A percentile compares a stretch with the other conserved stretches of the same genome.
phyloP scores from a whole-genome alignment of 2,113 vertebrate genomes.

The Hemiscyllium ocellatum region DNA sequence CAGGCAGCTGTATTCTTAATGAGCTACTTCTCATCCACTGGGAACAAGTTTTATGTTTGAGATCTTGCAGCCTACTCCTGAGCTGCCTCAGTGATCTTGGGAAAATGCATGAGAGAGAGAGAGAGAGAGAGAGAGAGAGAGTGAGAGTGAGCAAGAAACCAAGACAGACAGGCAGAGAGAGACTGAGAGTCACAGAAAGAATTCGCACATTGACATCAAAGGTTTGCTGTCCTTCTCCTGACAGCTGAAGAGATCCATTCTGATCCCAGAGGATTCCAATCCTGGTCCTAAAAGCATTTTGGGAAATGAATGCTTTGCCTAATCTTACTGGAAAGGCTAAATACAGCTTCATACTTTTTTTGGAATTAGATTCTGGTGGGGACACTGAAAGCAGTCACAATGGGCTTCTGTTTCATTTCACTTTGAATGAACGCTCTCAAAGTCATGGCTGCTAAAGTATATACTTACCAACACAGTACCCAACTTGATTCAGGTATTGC shows the following conservation, averaged over 20 bases:
- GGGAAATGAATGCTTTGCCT: neutral
- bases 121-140: no score
- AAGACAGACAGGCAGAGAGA: no score
- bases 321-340: neutral
- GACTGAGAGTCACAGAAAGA: no score
- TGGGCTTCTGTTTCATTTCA: neutral
- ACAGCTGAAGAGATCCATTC: no score
- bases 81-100: neutral
- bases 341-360: neutral
- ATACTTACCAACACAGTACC: slow-evolving; percentile 68
- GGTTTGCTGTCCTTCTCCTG: neutral
- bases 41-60: neutral
- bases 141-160: no score
- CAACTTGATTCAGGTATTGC: slow-evolving; percentile 66
- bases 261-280: neutral
- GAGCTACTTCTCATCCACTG: neutral
- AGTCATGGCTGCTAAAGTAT: neutral
- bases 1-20: neutral
- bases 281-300: neutral
- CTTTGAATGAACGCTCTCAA: neutral
- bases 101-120: no score
- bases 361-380: neutral
- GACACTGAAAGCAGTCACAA: neutral
- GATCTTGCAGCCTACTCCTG: neutral
- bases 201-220: neutral